These are phyloP conservation scores for Syngnathus scovelli DNA, from an alignment of 2,113 vertebrate species.

Conservation along the genomic window DNA sequence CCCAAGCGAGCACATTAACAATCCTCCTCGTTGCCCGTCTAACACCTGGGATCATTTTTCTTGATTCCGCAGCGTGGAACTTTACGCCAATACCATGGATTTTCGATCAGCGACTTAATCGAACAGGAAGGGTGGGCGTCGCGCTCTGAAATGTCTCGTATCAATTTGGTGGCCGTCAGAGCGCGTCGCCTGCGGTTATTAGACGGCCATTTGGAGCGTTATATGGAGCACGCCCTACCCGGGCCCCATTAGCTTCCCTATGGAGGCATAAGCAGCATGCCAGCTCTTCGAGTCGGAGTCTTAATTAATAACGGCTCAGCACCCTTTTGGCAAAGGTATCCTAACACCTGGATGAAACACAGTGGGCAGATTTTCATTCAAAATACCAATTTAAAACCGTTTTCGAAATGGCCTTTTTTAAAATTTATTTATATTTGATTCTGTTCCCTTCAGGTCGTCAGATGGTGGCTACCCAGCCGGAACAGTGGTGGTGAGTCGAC, in stretches of 20 bases:
- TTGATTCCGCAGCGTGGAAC: constrained; percentile 59
- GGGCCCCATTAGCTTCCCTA: constrained; percentile 6
- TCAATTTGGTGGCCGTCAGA: constrained; percentile 40
- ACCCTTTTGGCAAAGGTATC: constrained; percentile 15
- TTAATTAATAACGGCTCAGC: constrained; percentile 26
- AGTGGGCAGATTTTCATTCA: neutral
- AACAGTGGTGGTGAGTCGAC: constrained; percentile 83
- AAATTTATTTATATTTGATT: neutral
- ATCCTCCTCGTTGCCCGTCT: constrained; percentile 53
- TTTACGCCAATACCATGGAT: constrained; percentile 60
- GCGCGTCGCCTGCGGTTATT: constrained; percentile 30
- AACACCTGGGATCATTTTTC: constrained; percentile 57
- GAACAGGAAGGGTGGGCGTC: constrained; percentile 52
- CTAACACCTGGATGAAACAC: neutral
- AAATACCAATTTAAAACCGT: neutral
- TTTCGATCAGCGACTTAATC: constrained; percentile 62
- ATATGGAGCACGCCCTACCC: constrained; percentile 27
- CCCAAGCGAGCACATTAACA: constrained; percentile 58
- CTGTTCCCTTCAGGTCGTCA: constrained; percentile 72
- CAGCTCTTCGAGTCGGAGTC: neutral
- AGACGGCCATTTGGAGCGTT: constrained; percentile 36
- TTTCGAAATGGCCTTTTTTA: too few relatives aligned
- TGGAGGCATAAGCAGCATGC: neutral
- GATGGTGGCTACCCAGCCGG: constrained; percentile 89
- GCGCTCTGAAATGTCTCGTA: constrained; percentile 48